Base-by-base conservation (phyloP, 2,888 invertebrate genomes). In the Ceramica pisi region DNA sequence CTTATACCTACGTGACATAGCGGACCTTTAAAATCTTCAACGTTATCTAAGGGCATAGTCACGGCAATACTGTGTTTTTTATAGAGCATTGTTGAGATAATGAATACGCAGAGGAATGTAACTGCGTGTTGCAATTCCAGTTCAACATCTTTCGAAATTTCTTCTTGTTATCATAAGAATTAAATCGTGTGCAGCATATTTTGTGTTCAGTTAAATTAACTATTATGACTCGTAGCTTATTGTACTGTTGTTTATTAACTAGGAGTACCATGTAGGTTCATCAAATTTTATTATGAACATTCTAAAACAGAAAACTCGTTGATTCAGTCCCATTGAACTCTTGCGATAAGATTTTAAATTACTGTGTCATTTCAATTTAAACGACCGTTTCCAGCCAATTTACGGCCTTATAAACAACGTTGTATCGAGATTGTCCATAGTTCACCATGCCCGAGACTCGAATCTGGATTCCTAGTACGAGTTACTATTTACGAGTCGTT, bases 281-380 rank as follows among this genome's bases (percentile, higher is more conserved):
- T 41, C 38, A 38, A 1, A 46, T 53, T 61, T 19, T 19, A 5
- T 6, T 26, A n/a, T 7, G 0, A 8, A 31, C 31, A 55, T 14
- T 2, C 51, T 7, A 12, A 41, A 67, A 60, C 53, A 59, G 16
- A 23, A 60, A 56, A 19, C 50, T 60, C 19, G 4, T 61, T 62
- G 16, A 62, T 35, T 53, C 9, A 31, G 3, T 62, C 23, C 16
- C 23, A 77, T 26, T 7, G 46, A 64, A 60, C 71, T 46, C 21
- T n/a, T 44, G 8, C 56, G 56, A 62, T 75, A 77, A 68, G 59
- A 69, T 55, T 59, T 65, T 72, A 51, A 64, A 79, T 76, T 56
- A 76, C 23, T 76, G 41, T 64, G 76, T 61, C 72, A 72, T 60
- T 67, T 56, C 63, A 75, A 80, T 69, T 75, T 67, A 59, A 66